Base-by-base conservation (phyloP, 2,888 invertebrate genomes). In the Catocala fraxini region DNA sequence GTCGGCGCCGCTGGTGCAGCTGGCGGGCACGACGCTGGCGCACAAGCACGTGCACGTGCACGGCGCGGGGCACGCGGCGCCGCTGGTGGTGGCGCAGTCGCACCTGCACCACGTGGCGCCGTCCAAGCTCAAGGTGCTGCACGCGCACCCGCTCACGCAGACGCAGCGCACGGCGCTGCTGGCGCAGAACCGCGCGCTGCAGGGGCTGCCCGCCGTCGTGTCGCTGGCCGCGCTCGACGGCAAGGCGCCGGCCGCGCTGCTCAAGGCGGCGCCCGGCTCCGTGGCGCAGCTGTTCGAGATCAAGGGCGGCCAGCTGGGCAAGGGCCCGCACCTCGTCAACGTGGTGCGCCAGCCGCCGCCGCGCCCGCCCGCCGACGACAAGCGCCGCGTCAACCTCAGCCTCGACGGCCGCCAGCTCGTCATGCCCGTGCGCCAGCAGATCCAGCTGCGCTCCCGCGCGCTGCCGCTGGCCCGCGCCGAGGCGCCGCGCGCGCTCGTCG, bases 241-340 rank as follows among this genome's bases (percentile, higher is more conserved):
- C 10, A 89, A 87, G 74, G 56, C 86, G 53, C 53, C 81, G 42
- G 83, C 88, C 43, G 84, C 88, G 3, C 72, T 90, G 15, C 70
- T 92, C 1, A 92, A 92, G 58, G 84, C 90, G 4, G 79, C 87
- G 0, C 87, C 88, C 11, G 89, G 88, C 41, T 83, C 88, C 0
- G 88, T 92, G 13, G 85, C 93, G 41, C 93, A 93, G 68, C 85
- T 90, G 71, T 91, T 92, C 77, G 93, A 93, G 71, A 89, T 93
- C 71, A 92, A 92, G 68, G 81, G 88, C 66, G 90, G 89, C 0
- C 90, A 89, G 67, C 77, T 93, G 1, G 90, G 87, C 56, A 90
- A 90, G 62, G 92, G 91, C 0, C 88, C 92, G 15, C 93, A 93
- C 51, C 67, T 93, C 5, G 91, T 94, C 7, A 94, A 93, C 79